These are phyloP conservation scores for Leucania comma DNA, from an alignment of 2,888 invertebrate genomes.

Conservation along the genomic window DNA sequence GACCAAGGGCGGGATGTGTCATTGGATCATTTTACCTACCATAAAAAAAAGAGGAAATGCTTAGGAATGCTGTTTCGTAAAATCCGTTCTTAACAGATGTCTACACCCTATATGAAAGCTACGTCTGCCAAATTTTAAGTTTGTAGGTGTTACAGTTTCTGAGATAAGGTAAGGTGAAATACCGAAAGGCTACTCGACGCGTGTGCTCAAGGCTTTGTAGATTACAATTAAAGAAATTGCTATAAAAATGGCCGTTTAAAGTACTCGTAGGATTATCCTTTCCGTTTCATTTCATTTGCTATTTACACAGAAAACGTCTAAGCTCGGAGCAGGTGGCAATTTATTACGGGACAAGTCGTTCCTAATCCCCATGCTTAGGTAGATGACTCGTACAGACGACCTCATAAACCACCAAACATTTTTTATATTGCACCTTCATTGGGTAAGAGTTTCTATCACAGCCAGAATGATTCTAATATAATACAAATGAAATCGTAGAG, in stretches of 20 bases:
- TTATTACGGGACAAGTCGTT: constrained; percentile 6
- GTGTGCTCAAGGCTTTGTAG: too few species aligned
- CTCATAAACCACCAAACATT: neutral
- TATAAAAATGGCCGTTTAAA: neutral
- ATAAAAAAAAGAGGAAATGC: too few species aligned
- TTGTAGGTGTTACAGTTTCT: too few species aligned
- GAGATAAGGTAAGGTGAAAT: too few species aligned
- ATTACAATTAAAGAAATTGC: constrained; percentile 6
- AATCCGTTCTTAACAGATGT: too few species aligned
- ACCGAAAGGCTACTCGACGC: too few species aligned
- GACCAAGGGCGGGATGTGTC: too few species aligned
- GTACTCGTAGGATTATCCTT: constrained; percentile 3
- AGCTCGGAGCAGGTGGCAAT: neutral
- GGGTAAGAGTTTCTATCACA: neutral
- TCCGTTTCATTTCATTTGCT: constrained; percentile 5
- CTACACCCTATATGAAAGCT: too few species aligned
- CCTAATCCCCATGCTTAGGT: constrained; percentile 14
- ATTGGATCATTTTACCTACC: too few species aligned
- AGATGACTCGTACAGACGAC: neutral
- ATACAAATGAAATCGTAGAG: too few species aligned
- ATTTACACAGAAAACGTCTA: neutral
- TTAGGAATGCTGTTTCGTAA: too few species aligned
- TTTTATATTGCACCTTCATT: neutral
- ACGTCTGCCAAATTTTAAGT: too few species aligned
- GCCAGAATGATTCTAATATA: neutral